A percentile compares a stretch with the other conserved stretches of the same genome.
phyloP scores from a whole-genome alignment of 2,113 vertebrate genomes.

The Catharus bicknelli region DNA sequence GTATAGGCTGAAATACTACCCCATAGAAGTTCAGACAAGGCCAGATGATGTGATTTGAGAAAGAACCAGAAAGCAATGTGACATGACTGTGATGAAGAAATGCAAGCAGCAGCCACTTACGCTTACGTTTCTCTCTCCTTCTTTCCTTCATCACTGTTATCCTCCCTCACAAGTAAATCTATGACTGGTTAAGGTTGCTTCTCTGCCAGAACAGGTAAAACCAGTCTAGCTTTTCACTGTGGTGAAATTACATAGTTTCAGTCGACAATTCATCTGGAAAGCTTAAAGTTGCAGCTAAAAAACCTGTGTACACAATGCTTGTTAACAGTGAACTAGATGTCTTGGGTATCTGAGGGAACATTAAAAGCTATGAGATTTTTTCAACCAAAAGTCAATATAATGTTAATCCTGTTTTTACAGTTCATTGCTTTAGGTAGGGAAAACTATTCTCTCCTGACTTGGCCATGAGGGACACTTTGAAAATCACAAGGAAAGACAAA shows the following conservation, averaged over 20 bases:
- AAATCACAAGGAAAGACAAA: background rate
- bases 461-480: background rate
- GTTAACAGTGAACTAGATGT: background rate
- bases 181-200: background rate
- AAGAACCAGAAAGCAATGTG: background rate
- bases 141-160: background rate
- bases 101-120: background rate
- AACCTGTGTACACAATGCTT: background rate
- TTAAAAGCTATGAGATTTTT: background rate
- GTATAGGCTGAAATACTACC: background rate
- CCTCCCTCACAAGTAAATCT: background rate
- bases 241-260: conserved; percentile 21
- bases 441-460: background rate
- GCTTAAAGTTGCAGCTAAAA: background rate
- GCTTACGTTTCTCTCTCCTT: background rate
- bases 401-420: background rate
- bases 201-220: conserved; percentile 42
- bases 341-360: background rate
- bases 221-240: background rate
- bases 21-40: background rate
- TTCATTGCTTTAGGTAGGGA: background rate
- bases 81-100: background rate
- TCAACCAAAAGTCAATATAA: background rate
- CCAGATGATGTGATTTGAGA: background rate
- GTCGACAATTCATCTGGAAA: background rate